Base-by-base conservation (phyloP, 2,888 invertebrate genomes). In the Seira sanloemensis region DNA sequence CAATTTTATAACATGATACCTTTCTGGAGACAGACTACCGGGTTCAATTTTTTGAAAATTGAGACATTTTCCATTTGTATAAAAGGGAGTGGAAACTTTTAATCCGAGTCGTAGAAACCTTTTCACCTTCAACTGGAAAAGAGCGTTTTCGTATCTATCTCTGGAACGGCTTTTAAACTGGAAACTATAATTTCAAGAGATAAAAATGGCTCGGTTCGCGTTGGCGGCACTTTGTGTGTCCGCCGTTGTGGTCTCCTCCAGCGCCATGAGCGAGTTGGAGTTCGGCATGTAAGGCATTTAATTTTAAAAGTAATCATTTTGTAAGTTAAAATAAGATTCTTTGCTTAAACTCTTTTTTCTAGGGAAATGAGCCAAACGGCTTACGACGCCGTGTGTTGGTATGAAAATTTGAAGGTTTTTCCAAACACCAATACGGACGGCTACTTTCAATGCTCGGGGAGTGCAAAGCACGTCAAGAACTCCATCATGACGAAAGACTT, bases 401-500 rank as follows among this genome's bases (percentile, higher is more conserved):
- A 77, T 24, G 81, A 81, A 71, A 75, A 69, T 12, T 46, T 81
- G 1, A 81, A 81, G 37, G 65, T 68, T 21, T 81, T 81, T 66
- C 81, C 81, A 0, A 21, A 65, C 25, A 76, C 81, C 0, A 77
- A 77, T 19, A 25, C 54, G n/a, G n/a, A 67, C 2, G 68, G 19
- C 1, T 77, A 25, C 21, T 26, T 12, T 12, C 0, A 77, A 1
- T 77, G 77, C 19, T 7, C 4, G 0, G 65, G 25, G 0, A 19
- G 25, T 18, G 54, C 54, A 1, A n/a, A 73, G 16, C 12, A 12
- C 16, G 19, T 19, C 9, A 66, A 21, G 23, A 23, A 66, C 1
- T n/a, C 66, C 21, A 66, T 66, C 16, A 4, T 19, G 23, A 66
- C 66, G 1, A 66, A 66, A 4, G 66, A 66, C 66, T 66, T 66